Base-by-base conservation (phyloP, 1,140 invertebrate species). In the Pararge aegeria region DNA sequence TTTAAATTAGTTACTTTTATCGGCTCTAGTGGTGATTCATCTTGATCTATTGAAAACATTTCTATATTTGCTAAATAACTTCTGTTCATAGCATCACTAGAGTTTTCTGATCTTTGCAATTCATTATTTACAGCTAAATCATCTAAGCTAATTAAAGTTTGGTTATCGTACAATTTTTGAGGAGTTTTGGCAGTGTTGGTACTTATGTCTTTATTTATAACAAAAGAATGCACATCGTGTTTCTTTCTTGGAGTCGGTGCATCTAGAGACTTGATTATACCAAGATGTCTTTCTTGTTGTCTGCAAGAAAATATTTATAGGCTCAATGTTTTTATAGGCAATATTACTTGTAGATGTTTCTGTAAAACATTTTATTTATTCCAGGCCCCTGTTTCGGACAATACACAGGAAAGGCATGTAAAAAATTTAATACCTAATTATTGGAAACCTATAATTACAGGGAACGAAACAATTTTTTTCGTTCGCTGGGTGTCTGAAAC, bases 261-360 rank as follows among this genome's bases (percentile, higher is more conserved):
- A 51, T 88, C 85, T 65, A 89, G 55, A 34, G 87, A 88, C 59
- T 90, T 87, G 27, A 90, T 88, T 40, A 95, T 92, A 6, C 94
- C 94, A 19, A 95, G 87, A 77, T 95, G 94, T 44, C 87, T 85
- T 71, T 94, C 93, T 89, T 95, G 94, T 77, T 95, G 94, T 68
- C 94, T 94, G 78, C 21, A 91, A 89, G 54, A 49, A 6, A 15
- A 46, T 12, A 18, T 1, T 18, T 19, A 20, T 21, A 10, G 1
- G 13, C 2, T 46, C 7, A 46, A 40, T 15, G 12, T 2, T 2
- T 37, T 37, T 37, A 37, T 12, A n/a, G n/a, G n/a, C n/a, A n/a
- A n/a, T n/a, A n/a, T n/a, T n/a, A n/a, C n/a, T n/a, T n/a, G n/a
- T n/a, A n/a, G n/a, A n/a, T n/a, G n/a, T n/a, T 37, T 42, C 16